These are phyloP conservation scores for Macrophya alboannulata DNA, from an alignment of 2,888 invertebrate genomes.

Conservation along the genomic window DNA sequence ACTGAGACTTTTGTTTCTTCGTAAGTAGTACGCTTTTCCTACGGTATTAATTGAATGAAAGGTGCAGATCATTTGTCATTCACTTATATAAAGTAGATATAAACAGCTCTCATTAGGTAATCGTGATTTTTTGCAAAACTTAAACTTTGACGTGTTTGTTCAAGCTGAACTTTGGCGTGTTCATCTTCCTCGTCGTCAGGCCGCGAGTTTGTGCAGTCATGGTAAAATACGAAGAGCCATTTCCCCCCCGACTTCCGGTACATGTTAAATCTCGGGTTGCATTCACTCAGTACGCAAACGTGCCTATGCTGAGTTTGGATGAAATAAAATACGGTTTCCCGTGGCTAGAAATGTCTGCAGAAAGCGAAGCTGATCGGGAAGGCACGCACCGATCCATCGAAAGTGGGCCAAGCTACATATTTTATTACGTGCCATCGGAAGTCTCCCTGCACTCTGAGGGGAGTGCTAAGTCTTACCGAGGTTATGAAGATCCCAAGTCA, in stretches of 20 bases:
- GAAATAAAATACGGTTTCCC: conserved; percentile 50
- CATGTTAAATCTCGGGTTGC: conserved; percentile 37
- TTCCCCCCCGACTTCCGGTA: conserved; percentile 17
- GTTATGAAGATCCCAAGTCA: background rate
- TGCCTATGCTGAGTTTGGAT: conserved; percentile 39
- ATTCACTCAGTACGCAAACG: conserved; percentile 40
- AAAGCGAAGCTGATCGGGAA: background rate
- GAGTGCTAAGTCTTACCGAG: background rate
- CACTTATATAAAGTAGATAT: background rate
- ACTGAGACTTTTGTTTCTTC: background rate
- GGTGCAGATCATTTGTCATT: background rate
- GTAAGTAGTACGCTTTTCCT: no score
- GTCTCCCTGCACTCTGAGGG: background rate
- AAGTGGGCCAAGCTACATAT: conserved; percentile 44
- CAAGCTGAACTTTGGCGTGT: conserved; percentile 61
- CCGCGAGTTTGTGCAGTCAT: conserved; percentile 57
- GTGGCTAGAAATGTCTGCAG: conserved; percentile 38
- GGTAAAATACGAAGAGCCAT: conserved; percentile 42
- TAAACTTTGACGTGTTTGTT: conserved; percentile 49
- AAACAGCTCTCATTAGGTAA: background rate
- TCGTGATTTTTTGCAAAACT: background rate
- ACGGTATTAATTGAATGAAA: no score
- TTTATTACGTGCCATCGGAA: conserved; percentile 51
- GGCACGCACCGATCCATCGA: background rate
- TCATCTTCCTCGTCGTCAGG: conserved; percentile 61